Percentiles rank a stretch among this genome's conserved stretches.
phyloP scores from a whole-genome alignment of 2,888 invertebrate genomes.

The Hymenopus coronatus region DNA sequence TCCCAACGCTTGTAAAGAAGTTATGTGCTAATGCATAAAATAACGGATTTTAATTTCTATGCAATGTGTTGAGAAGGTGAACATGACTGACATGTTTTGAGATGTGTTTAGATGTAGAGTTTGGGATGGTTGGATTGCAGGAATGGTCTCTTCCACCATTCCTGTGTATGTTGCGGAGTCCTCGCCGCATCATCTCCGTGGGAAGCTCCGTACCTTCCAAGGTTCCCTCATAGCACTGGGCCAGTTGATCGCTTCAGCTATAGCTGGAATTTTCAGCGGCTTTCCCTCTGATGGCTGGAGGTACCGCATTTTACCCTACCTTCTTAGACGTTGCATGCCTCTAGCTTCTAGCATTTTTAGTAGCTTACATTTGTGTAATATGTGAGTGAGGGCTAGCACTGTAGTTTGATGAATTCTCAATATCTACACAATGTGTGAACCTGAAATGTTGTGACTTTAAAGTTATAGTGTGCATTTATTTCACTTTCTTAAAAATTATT shows the following conservation, averaged over 20 bases:
- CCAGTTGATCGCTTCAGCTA: slow-evolving; percentile 25
- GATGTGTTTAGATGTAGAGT: not conserved
- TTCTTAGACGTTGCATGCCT: not conserved
- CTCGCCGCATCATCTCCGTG: not conserved
- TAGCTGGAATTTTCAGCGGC: slow-evolving; percentile 26
- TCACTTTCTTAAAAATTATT: too few species aligned
- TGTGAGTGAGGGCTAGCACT: not conserved
- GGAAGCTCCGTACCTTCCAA: slow-evolving; percentile 11
- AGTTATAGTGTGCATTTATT: not conserved
- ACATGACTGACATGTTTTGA: not conserved
- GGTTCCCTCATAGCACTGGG: slow-evolving; percentile 25
- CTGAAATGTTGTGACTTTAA: not conserved
- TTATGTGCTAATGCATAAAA: too few species aligned
- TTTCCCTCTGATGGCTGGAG: slow-evolving; percentile 25
- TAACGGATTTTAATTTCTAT: not conserved
- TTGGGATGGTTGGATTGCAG: slow-evolving; percentile 2
- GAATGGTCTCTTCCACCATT: slow-evolving; percentile 9
- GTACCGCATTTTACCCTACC: slow-evolving; percentile 16
- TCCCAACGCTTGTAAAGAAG: too few species aligned
- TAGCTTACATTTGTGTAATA: not conserved
- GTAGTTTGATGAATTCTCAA: not conserved
- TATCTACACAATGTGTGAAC: not conserved
- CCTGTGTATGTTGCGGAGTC: slow-evolving; percentile 19
- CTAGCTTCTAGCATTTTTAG: not conserved
- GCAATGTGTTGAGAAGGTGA: not conserved